Evolutionary conservation across 2,113 vertebrate species (phyloP).

Genomic region (Accipiter cooperii): DNA sequence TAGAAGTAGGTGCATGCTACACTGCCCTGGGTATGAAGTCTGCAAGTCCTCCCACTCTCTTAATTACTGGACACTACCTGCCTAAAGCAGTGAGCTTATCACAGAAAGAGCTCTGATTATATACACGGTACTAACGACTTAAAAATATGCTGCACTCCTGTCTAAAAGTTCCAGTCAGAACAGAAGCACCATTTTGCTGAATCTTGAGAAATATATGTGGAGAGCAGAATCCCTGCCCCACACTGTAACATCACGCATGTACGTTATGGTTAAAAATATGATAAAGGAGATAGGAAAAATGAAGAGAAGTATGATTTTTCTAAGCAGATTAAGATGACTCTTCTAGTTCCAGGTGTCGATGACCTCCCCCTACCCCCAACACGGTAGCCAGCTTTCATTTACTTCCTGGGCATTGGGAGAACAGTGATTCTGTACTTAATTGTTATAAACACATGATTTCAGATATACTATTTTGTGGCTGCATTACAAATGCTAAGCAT

Average conservation of each 20-base stretch:
- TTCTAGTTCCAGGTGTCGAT: not conserved
- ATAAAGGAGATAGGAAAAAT: not conserved
- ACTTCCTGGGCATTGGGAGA: not conserved
- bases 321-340: not conserved
- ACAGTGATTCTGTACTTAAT: not conserved
- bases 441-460: not conserved
- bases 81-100: not conserved
- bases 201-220: not conserved
- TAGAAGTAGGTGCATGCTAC: not conserved
- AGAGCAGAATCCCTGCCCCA: not conserved
- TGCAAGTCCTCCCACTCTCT: not conserved
- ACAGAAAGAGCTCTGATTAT: not conserved
- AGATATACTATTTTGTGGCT: not conserved
- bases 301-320: not conserved
- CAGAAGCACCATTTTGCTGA: not conserved
- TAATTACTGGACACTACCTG: not conserved
- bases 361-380: not conserved
- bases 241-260: accelerated
- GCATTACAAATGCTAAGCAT: not conserved
- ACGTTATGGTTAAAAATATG: not conserved
- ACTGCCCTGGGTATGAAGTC: not conserved
- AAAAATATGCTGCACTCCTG: not conserved
- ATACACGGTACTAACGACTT: not conserved
- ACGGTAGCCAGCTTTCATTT: not conserved
- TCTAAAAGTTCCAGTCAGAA: not conserved